Conservation (phyloP, 2,113 vertebrate species). For the Microtus oregoni region DNA sequence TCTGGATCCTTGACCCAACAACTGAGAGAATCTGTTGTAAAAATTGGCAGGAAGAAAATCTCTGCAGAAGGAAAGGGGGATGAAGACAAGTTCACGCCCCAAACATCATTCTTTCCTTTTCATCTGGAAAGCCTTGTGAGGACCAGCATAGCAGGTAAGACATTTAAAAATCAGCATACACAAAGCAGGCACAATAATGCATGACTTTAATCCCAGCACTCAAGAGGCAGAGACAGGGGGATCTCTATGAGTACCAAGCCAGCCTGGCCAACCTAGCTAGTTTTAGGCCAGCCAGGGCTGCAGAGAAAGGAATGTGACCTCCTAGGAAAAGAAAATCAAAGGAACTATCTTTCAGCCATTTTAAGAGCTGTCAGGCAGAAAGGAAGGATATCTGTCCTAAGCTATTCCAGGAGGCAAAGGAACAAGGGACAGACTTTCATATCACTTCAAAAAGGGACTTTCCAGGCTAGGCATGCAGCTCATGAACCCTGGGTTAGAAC, state of each 20-base stretch:
- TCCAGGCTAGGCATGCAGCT: not conserved
- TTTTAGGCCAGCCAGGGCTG: not conserved
- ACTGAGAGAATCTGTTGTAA: slow-evolving; percentile 10
- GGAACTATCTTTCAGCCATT: too few relatives aligned
- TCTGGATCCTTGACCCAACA: not conserved
- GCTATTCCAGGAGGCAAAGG: not conserved
- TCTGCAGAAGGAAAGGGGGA: not conserved
- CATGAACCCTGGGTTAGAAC: not conserved
- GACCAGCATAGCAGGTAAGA: not conserved
- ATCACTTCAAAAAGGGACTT: not conserved
- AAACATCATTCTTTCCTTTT: not conserved
- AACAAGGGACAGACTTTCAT: not conserved
- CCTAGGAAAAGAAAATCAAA: not conserved
- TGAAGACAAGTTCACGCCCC: not conserved
- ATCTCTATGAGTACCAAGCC: not conserved
- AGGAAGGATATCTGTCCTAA: not conserved
- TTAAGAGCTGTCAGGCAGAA: not conserved
- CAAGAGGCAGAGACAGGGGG: not conserved
- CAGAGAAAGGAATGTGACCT: too few relatives aligned
- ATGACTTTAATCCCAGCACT: not conserved
- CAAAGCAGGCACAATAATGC: not conserved
- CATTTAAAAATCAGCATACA: not conserved
- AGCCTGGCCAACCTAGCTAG: not conserved
- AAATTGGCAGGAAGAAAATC: slow-evolving; percentile 21
- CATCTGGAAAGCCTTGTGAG: fast-evolving